These are phyloP conservation scores for Odontophorus gujanensis DNA, from an alignment of 2,113 vertebrate genomes.

Conservation along the genomic window DNA sequence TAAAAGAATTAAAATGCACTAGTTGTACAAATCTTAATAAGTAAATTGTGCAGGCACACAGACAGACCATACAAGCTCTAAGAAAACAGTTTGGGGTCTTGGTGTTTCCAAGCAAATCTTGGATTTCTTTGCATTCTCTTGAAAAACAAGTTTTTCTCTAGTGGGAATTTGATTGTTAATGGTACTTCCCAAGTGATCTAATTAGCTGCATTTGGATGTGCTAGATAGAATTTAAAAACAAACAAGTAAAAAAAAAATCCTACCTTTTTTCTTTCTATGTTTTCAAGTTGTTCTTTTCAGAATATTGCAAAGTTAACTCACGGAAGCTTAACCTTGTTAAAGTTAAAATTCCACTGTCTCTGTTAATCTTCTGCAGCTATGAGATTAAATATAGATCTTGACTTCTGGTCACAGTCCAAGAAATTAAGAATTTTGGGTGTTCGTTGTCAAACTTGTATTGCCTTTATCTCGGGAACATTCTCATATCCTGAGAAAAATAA, in stretches of 20 bases:
- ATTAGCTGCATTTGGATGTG: not conserved
- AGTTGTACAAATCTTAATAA: not conserved
- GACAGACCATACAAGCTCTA: not conserved
- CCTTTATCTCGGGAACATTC: not conserved
- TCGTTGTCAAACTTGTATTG: not conserved
- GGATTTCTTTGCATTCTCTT: not conserved
- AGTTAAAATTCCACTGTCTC: not conserved
- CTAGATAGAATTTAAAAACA: not conserved
- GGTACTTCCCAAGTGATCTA: not conserved
- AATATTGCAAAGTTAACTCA: not conserved
- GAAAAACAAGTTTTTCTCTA: not conserved
- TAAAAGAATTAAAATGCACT: not conserved
- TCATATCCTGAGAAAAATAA: not conserved
- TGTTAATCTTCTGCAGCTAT: not conserved
- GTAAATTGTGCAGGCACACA: not conserved
- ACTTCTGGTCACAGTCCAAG: not conserved
- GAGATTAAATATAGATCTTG: not conserved
- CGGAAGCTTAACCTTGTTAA: not conserved
- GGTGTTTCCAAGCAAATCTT: not conserved
- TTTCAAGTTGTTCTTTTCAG: not conserved
- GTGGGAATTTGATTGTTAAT: not conserved
- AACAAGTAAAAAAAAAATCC: not conserved
- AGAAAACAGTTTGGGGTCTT: not conserved
- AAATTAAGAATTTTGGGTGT: not conserved
- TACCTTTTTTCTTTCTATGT: not conserved